Evolutionary conservation across 2,113 vertebrate genomes (phyloP), one percentile per base, ranked within the genome.

Genomic region (Accipiter virgatus): DNA sequence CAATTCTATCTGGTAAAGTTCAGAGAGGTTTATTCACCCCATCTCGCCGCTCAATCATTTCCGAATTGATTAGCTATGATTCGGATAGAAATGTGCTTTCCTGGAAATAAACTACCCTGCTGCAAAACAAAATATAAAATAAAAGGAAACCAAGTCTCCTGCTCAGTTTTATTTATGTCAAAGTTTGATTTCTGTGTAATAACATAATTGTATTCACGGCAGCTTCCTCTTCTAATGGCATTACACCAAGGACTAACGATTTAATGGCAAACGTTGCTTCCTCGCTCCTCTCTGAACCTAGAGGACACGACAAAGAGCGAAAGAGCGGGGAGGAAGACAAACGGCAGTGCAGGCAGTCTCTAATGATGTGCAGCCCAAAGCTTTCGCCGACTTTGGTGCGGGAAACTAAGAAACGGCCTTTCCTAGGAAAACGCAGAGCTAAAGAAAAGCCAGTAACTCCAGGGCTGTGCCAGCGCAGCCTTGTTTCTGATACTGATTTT

Each of bases 41-140:
- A 22, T 88, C 66, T 91, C 56, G 45, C 56, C 73, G 62, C 80
- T 91, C 87, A 22, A 4, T 81, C 40, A 8, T n/a, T 71, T 88
- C 72, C 56, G 86, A 90, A 89, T 48, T 53, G 40, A 63, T 27
- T 34, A 72, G 85, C 52, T 91, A 17, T 3, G 8, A 81, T 90
- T 96, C 12, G 5, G 86, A 85, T 17, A 75, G 90, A 93, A 95
- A 91, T 21, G 47, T 59, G 50, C 34, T 93, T 80, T 85, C 68
- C 50, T 94, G 93, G 92, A 81, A 92, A 80, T 26, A 61, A 95
- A 82, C 62, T 53, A 85, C 65, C 55, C n/a, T 82, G 61, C 74
- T 70, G 67, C 50, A 90, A 93, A 93, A 43, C 29, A 36, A 71
- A 72, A 56, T 42, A 67, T 53, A 78, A 61, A 3, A 52, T 47